Conservation (phyloP, 2,797 vertebrate genomes). For the Intellagama lesueurii region DNA sequence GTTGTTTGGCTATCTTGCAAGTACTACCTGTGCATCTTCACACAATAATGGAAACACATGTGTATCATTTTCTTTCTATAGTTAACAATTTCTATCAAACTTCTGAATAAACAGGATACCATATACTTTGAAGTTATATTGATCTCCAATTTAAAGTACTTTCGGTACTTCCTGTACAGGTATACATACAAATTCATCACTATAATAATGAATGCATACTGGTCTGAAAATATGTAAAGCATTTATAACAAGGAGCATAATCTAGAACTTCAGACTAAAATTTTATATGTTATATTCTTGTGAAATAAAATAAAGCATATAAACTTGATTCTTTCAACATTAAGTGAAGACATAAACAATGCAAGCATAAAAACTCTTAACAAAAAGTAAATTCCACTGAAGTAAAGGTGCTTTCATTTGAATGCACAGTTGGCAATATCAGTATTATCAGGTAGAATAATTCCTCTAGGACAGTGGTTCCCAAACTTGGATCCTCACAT, state of each 20-base stretch:
- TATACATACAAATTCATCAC: neutral
- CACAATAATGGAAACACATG: neutral
- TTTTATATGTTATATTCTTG: neutral
- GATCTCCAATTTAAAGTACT: neutral
- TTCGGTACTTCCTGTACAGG: neutral
- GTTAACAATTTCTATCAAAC: neutral
- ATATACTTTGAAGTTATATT: neutral
- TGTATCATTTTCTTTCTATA: neutral
- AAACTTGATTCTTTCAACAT: neutral
- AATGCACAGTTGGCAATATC: neutral
- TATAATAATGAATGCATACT: neutral
- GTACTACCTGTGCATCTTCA: neutral
- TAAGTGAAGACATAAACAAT: neutral
- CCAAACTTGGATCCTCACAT: too few species aligned
- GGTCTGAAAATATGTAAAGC: neutral
- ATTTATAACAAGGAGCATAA: neutral
- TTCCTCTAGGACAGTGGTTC: too few species aligned
- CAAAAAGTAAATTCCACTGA: neutral
- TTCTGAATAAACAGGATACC: neutral
- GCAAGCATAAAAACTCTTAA: neutral
- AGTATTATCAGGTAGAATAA: neutral
- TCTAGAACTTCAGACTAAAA: neutral
- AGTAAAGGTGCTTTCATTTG: too few species aligned
- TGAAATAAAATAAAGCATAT: neutral
- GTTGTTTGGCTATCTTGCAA: neutral